phyloP scores from a whole-genome alignment of 2,888 invertebrate genomes.

The Myopa tessellatipennis region DNA sequence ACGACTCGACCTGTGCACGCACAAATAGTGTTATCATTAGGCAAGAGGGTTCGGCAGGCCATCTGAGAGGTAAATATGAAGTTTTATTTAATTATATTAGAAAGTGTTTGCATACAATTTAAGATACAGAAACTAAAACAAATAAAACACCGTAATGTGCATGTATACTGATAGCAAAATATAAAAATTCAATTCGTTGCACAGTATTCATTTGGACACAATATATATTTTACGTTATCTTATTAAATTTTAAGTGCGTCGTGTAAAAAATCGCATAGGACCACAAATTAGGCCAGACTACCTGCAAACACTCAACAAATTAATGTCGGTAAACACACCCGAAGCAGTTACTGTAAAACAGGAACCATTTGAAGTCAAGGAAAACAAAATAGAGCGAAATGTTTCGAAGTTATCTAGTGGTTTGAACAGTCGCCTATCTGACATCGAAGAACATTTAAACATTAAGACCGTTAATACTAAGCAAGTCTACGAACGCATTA shows the following conservation, averaged over 20 bases:
- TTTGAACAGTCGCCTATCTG: conserved; percentile 77
- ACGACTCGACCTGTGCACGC: conserved; percentile 77
- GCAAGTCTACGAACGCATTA: conserved; percentile 77
- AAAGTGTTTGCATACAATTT: not conserved
- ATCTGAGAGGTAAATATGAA: conserved; percentile 77
- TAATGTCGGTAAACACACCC: conserved; percentile 62
- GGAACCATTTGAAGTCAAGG: conserved; percentile 26
- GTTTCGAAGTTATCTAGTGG: conserved; percentile 57
- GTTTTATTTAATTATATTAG: not conserved
- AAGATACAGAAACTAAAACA: not conserved
- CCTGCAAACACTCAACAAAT: conserved; percentile 66
- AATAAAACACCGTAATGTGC: not conserved
- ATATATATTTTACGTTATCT: not conserved
- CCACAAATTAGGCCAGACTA: conserved; percentile 73
- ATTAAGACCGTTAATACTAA: conserved; percentile 70
- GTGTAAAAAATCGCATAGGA: conserved; percentile 78
- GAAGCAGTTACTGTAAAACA: conserved; percentile 30
- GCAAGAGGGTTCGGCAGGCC: conserved; percentile 81
- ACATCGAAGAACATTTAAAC: conserved; percentile 73
- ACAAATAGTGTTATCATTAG: conserved; percentile 79
- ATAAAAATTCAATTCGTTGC: not conserved
- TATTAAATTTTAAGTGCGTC: conserved; percentile 71
- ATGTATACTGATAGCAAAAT: not conserved
- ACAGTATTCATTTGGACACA: not conserved
- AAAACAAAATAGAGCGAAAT: not conserved